Percentiles rank a stretch among this genome's conserved stretches.
Evolutionary conservation across 2,797 vertebrate genomes (phyloP).

Genomic region (Hirundo rustica): DNA sequence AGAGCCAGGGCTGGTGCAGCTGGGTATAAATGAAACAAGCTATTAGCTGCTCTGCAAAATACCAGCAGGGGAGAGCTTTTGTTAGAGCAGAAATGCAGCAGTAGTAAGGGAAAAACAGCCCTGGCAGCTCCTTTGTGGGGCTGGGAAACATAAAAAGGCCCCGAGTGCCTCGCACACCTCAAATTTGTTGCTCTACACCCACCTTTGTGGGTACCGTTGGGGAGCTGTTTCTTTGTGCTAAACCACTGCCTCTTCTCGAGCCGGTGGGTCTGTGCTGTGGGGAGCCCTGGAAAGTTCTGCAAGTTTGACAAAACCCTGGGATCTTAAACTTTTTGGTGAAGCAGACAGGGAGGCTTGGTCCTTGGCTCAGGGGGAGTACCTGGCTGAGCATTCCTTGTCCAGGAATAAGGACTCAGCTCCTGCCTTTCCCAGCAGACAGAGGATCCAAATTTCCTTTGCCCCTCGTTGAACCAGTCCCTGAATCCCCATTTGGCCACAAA

Average conservation of each 20-base stretch:
- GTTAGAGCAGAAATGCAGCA: neutral
- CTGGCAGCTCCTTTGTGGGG: neutral
- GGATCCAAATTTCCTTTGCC: neutral
- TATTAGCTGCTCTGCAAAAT: neutral
- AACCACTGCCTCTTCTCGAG: neutral
- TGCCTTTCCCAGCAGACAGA: neutral
- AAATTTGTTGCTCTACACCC: neutral
- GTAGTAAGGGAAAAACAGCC: neutral
- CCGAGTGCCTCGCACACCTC: neutral
- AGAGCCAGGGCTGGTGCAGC: neutral
- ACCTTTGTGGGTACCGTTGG: neutral
- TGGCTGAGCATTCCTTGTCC: accelerated
- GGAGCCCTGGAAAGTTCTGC: neutral
- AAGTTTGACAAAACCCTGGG: neutral
- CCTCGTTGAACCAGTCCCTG: accelerated
- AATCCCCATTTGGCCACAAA: neutral
- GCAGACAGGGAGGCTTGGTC: neutral
- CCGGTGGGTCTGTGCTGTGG: neutral
- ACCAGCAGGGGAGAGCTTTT: neutral
- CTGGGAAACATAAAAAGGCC: neutral
- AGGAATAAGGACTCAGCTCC: neutral
- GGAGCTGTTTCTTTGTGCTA: neutral
- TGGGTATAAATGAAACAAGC: neutral
- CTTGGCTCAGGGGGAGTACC: neutral
- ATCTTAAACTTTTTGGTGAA: neutral